Evolutionary conservation across 2,113 vertebrate genomes (phyloP).

Genomic region (Vombatus ursinus): DNA sequence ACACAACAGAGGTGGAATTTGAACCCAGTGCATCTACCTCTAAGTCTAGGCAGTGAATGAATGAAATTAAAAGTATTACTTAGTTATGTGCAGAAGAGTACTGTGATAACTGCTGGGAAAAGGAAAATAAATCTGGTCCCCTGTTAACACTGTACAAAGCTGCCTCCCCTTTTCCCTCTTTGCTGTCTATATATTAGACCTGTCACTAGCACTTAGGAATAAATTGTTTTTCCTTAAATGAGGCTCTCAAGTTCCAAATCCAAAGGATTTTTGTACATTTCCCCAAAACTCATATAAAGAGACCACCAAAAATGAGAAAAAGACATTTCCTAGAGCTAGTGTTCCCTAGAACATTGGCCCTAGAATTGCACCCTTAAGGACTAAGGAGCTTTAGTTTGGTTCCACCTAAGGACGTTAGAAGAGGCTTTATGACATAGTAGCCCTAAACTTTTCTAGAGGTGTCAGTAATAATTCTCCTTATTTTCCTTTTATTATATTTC

Average conservation of each 20-base stretch:
- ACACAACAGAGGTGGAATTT: background rate
- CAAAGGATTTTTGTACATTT: background rate
- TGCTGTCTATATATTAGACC: conserved; percentile 3
- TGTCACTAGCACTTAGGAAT: background rate
- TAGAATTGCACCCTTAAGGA: background rate
- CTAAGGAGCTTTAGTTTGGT: background rate
- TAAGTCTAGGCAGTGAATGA: background rate
- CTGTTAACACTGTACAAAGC: background rate
- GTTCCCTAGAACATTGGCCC: background rate
- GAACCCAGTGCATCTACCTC: background rate
- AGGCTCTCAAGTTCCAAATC: conserved; percentile 18
- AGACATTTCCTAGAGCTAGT: background rate
- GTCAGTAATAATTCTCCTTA: background rate
- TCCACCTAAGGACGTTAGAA: background rate
- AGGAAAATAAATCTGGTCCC: background rate
- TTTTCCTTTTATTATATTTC: background rate
- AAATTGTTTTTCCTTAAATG: conserved; percentile 6
- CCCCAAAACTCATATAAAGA: background rate
- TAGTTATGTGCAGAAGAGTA: background rate
- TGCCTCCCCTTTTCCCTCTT: background rate
- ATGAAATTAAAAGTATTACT: background rate
- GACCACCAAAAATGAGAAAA: conserved; percentile 1
- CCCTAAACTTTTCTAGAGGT: background rate
- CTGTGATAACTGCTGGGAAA: background rate
- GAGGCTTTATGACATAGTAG: background rate